Percentiles rank a stretch among this genome's conserved stretches.
These are phyloP conservation scores for Podotricha telesiphe DNA, from an alignment of 2,888 invertebrate species.

Conservation along the genomic window DNA sequence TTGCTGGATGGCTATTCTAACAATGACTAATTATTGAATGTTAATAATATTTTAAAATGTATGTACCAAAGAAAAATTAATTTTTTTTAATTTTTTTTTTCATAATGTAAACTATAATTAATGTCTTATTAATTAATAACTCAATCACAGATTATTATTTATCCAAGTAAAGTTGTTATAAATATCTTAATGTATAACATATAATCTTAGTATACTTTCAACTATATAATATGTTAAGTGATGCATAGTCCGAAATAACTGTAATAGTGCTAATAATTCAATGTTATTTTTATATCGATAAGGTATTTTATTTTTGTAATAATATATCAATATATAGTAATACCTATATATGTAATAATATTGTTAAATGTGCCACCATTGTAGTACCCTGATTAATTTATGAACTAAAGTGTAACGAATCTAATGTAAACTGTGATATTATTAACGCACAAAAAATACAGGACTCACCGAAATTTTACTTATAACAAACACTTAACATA, in stretches of 20 bases:
- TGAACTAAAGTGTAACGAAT: slow-evolving; percentile 30
- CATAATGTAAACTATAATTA: no score
- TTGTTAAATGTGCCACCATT: slow-evolving; percentile 47
- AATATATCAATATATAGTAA: background rate
- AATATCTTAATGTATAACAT: background rate
- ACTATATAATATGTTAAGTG: background rate
- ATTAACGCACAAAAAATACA: slow-evolving; percentile 40
- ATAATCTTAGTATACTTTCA: background rate
- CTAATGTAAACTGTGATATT: slow-evolving; percentile 38
- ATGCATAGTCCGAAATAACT: background rate
- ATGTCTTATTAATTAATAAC: no score
- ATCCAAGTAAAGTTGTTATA: no score
- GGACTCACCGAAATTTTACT: slow-evolving; percentile 67
- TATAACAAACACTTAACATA: slow-evolving; percentile 48
- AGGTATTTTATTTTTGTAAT: background rate
- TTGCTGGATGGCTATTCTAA: no score
- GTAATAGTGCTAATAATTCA: background rate
- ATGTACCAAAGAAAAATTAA: no score
- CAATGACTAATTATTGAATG: no score
- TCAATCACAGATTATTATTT: no score
- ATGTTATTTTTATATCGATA: background rate
- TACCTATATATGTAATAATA: background rate
- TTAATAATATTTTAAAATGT: background rate
- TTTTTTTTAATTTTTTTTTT: no score
- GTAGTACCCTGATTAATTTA: slow-evolving; percentile 42